Conservation (phyloP, 2,113 vertebrate species). For the Plotosus lineatus region DNA sequence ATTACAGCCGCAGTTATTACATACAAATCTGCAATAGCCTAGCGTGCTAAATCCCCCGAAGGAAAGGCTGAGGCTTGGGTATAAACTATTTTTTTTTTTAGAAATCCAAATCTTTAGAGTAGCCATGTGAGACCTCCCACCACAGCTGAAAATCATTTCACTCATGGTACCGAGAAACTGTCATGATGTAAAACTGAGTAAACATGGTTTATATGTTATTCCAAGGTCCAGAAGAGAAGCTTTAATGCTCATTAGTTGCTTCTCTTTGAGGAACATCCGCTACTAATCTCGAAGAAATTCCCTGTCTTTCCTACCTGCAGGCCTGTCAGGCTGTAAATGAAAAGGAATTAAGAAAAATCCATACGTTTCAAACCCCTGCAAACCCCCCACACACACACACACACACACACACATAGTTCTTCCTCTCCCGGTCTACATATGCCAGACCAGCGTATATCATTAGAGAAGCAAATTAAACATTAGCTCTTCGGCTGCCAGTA, state of each 20-base stretch:
- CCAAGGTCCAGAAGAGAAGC: conserved; percentile 50
- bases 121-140: neutral
- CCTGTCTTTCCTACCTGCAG: conserved; percentile 68
- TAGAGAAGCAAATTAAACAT: conserved; percentile 79
- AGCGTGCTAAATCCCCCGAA: neutral
- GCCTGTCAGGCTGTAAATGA: conserved; percentile 73
- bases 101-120: neutral
- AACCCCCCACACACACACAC: too few relatives aligned
- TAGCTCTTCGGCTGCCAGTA: conserved; percentile 72
- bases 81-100: neutral
- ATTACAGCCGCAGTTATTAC: neutral
- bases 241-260: conserved; percentile 66
- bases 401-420: too few relatives aligned
- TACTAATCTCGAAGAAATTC: conserved; percentile 73
- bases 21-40: too few relatives aligned
- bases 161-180: neutral
- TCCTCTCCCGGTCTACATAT: conserved; percentile 44
- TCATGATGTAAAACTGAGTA: conserved; percentile 56
- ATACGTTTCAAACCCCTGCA: conserved; percentile 63
- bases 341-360: conserved; percentile 76
- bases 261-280: conserved; percentile 71
- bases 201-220: conserved; percentile 60
- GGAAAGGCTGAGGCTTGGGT: neutral
- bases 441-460: conserved; percentile 69
- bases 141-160: neutral